A percentile compares a stretch with the other conserved stretches of the same genome.
These are phyloP conservation scores for Halcyon badia DNA, from an alignment of 2,797 vertebrate genomes.

Conservation along the genomic window DNA sequence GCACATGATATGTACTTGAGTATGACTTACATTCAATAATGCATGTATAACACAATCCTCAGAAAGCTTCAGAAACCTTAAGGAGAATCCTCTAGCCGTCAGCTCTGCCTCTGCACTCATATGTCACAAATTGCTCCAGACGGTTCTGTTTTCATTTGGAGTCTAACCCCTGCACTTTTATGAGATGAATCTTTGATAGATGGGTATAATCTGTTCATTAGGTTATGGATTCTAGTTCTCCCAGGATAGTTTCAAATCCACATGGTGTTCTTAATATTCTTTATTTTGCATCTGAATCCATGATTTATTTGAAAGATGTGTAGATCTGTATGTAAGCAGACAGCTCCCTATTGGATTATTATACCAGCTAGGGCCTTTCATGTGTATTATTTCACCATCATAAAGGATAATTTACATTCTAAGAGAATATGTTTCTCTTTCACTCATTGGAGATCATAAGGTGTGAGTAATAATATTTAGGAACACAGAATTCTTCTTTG, in stretches of 20 bases:
- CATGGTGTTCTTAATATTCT: neutral
- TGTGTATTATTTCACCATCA: neutral
- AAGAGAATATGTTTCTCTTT: neutral
- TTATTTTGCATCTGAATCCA: neutral
- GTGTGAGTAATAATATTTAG: neutral
- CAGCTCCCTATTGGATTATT: neutral
- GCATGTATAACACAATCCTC: neutral
- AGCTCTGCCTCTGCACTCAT: neutral
- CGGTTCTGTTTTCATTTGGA: neutral
- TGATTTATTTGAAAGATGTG: neutral
- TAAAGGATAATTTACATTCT: neutral
- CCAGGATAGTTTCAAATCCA: neutral
- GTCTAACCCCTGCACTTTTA: neutral
- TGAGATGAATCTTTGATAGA: neutral
- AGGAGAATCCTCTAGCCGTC: neutral
- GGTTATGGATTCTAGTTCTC: neutral
- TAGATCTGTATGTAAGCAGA: neutral
- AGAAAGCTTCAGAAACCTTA: neutral
- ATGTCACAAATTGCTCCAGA: neutral
- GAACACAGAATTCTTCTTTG: neutral
- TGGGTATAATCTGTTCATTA: neutral
- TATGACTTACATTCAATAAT: neutral
- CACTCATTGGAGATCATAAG: neutral
- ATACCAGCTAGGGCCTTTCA: neutral
- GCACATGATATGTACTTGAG: neutral